Base-by-base conservation (phyloP, 2,797 vertebrate species). In the Leptoclinus maculatus region DNA sequence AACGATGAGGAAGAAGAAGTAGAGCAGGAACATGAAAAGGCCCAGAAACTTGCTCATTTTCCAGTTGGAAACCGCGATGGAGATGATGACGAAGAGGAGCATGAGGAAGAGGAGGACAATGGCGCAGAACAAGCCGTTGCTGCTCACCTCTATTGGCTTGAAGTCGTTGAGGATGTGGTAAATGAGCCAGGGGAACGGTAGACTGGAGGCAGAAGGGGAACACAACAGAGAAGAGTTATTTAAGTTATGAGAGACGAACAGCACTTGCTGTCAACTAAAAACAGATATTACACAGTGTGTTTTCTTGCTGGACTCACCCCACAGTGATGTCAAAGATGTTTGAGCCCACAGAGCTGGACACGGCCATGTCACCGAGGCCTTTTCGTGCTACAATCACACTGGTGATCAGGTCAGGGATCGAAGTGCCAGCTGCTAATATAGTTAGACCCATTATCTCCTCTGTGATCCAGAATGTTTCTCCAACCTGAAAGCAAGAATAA, bases 321-420 rank as follows among this genome's bases (percentile, higher is more conserved):
- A 99, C 97, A 3, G 98, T 99, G 93, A 99, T 99, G 88, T 99
- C 98, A 92, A 99, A 99, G 90, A 99, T 99, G 94, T 99, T 99
- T 88, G 98, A 99, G 84, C 98, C 98, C 80, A 99, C 98, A 53
- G 98, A 99, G 89, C 98, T 99, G 83, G 98, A 99, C 78, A 99
- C 98, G 0, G 98, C 98, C 98, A 99, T 99, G 91, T 99, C 98
- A 1, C 98, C 98, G 0, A 99, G 95, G 66, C 98, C 98, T 92
- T 99, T 99, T 39, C 98, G 95, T 47, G 98, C 98, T 49, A 99
- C 98, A 56, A 99, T 99, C 77, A 99, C 98, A 69, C 98, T 99
- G 90, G 98, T 99, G 93, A 99, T 99, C 77, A 99, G 94, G 84
- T 99, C 98, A 60, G 98, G 98, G 88, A 99, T 99, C 4, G 98